Base-by-base conservation (phyloP, 1,140 invertebrate genomes). In the Penaeus vannamei region DNA sequence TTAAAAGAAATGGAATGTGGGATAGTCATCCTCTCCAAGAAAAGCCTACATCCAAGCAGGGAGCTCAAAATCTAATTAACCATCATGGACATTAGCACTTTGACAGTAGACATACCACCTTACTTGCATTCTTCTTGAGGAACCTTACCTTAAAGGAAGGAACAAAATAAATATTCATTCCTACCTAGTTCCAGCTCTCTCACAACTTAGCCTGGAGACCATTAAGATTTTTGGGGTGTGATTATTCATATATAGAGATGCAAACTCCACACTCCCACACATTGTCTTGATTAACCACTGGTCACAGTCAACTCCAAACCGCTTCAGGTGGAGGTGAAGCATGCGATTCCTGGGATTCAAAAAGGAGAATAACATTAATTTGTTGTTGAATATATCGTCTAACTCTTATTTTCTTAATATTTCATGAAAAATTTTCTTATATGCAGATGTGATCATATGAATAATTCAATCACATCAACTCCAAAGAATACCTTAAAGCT, bases 241-340 rank as follows among this genome's bases (percentile, higher is more conserved):
- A 91, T 97, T 96, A 2, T 97, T 97, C 69, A 97, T 97, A 93
- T 99, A 99, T 20, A 99, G 97, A 23, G 98, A 99, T 91, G 97
- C 95, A 91, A 99, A 97, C 94, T 99, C 98, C 29, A 99, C 96
- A 90, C 97, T 98, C 4, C 98, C 98, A 94, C 98, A 99, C 95
- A 99, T 99, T 10, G 96, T 95, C 94, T 98, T 97, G 26, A 98
- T 93, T 66, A 99, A 93, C 98, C 98, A 99, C 53, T 96, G 94
- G 90, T 95, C 95, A 92, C 96, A 97, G 92, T 98, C 95, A 17
- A 99, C 96, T 46, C 97, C 97, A 94, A 96, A 99, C 91, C 97
- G 95, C 91, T 98, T 95, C 64, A 99, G 94, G 94, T 98, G 97
- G 81, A 99, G 96, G 92, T 98, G 97, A 88, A 99, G 94, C 94